Evolutionary conservation across 2,888 invertebrate species (phyloP).

Genomic region (Himalopsyche anomala): DNA sequence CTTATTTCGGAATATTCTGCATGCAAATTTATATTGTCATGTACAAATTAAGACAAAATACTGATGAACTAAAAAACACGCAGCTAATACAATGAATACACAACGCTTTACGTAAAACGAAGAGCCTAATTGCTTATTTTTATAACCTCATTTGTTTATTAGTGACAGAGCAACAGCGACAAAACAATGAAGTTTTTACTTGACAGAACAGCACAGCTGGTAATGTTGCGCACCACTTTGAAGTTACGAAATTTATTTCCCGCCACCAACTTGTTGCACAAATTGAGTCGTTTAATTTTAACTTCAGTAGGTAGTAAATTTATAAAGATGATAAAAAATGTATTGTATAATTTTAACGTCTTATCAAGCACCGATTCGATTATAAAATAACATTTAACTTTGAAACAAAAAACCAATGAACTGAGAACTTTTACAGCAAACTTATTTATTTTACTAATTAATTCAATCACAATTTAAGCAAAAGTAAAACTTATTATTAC

Average conservation of each 20-base stretch:
- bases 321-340: background rate
- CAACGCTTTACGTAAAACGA: slow-evolving; percentile 23
- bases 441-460: background rate
- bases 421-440: background rate
- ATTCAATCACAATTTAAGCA: too few relatives aligned
- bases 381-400: background rate
- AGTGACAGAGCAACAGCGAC: slow-evolving; percentile 38
- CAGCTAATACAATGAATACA: slow-evolving; percentile 1
- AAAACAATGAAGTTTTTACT: slow-evolving; percentile 32
- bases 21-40: background rate
- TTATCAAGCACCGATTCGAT: background rate
- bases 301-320: background rate
- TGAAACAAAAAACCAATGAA: background rate
- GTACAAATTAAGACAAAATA: slow-evolving; percentile 2
- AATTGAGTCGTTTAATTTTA: background rate
- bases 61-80: background rate
- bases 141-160: slow-evolving; percentile 38
- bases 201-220: slow-evolving; percentile 37
- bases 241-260: slow-evolving; percentile 27
- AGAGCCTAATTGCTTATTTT: slow-evolving; percentile 28
- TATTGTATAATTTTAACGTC: background rate
- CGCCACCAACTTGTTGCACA: slow-evolving; percentile 12
- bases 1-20: background rate
- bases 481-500: background rate
- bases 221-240: slow-evolving; percentile 19